phyloP scores from a whole-genome alignment of 2,113 vertebrate genomes.

The Petrocephalus zakoni region DNA sequence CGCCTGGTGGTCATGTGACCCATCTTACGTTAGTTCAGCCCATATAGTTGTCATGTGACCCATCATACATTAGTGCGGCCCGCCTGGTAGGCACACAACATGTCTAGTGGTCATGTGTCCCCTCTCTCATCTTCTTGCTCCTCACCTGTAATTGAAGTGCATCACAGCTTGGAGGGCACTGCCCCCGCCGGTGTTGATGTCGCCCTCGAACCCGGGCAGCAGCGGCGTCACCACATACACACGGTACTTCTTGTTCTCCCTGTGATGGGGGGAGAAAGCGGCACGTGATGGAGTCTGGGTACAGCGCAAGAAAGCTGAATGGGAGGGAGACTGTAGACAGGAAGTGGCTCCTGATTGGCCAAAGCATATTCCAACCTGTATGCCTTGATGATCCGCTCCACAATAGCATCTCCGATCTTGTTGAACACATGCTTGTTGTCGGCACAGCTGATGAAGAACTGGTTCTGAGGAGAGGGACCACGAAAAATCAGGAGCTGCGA shows the following conservation, averaged over 20 bases:
- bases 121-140: background rate
- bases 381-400: slow-evolving; percentile 80
- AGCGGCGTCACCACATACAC: slow-evolving; percentile 91
- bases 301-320: background rate
- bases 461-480: slow-evolving; percentile 69
- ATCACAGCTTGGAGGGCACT: slow-evolving; percentile 90
- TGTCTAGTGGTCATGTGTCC: background rate
- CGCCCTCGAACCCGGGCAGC: slow-evolving; percentile 89
- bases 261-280: slow-evolving; percentile 35
- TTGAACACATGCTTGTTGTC: slow-evolving; percentile 87
- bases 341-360: background rate
- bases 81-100: background rate
- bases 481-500: slow-evolving; percentile 8
- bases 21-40: too few relatives aligned
- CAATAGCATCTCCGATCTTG: slow-evolving; percentile 82
- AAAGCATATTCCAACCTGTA: slow-evolving; percentile 67
- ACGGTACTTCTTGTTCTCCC: slow-evolving; percentile 74
- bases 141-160: slow-evolving; percentile 98
- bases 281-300: background rate
- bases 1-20: too few relatives aligned
- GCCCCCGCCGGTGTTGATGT: slow-evolving; percentile 90
- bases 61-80: background rate
- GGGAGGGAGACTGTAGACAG: background rate
- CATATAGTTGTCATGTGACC: too few relatives aligned
- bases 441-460: slow-evolving; percentile 96